Percentiles rank a stretch among this genome's conserved stretches.
Evolutionary conservation across 1,140 invertebrate species (phyloP).

Genomic region (Polyergus mexicanus): DNA sequence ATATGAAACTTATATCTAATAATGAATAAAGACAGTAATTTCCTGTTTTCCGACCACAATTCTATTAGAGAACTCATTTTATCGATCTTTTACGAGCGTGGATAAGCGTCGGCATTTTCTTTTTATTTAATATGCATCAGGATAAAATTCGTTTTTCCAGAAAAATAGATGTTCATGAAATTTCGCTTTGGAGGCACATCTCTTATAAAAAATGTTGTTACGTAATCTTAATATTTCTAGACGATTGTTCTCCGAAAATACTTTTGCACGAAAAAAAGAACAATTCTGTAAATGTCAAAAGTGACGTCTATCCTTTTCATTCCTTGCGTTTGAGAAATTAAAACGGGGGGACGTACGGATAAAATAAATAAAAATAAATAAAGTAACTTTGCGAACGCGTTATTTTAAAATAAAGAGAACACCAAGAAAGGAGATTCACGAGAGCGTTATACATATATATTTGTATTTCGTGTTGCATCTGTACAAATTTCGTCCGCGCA

Average conservation of each 20-base stretch:
- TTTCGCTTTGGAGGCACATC: background rate
- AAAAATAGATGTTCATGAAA: background rate
- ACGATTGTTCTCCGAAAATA: too few species aligned
- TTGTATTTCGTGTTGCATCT: conserved; percentile 14
- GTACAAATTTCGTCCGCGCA: background rate
- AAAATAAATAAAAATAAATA: background rate
- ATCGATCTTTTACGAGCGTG: too few species aligned
- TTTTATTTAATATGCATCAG: background rate
- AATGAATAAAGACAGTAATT: background rate
- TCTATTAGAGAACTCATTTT: background rate
- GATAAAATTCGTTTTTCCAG: background rate
- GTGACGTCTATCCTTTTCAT: background rate
- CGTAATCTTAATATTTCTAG: too few species aligned
- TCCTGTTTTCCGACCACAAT: background rate
- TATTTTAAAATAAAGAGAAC: conserved; percentile 23
- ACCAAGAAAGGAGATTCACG: too few species aligned
- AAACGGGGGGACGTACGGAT: background rate
- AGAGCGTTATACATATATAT: background rate
- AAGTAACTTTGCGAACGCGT: background rate
- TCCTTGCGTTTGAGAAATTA: background rate
- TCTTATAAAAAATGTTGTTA: too few species aligned
- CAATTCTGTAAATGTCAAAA: conserved; percentile 3
- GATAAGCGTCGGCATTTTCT: background rate
- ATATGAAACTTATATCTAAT: background rate
- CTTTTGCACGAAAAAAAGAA: too few species aligned